These are phyloP conservation scores for Chouioia cunea DNA, from an alignment of 2,888 invertebrate genomes.

Conservation along the genomic window DNA sequence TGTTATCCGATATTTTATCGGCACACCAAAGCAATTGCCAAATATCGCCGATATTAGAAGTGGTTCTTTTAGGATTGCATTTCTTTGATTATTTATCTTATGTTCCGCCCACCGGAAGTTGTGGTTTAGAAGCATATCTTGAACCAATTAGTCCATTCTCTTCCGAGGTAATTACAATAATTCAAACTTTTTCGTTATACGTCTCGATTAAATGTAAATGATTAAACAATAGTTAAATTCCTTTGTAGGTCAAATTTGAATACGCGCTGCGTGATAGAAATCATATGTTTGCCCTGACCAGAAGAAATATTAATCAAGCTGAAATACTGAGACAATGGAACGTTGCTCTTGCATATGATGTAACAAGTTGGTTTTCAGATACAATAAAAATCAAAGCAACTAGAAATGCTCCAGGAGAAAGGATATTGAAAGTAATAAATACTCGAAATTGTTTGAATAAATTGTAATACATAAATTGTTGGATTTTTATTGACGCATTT, in stretches of 20 bases:
- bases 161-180: conserved; percentile 56
- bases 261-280: conserved; percentile 53
- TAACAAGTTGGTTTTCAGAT: conserved; percentile 59
- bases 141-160: conserved; percentile 56
- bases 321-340: conserved; percentile 63
- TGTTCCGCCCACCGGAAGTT: conserved; percentile 63
- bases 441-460: background rate
- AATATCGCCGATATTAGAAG: conserved; percentile 60
- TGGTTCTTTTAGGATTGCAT: conserved; percentile 59
- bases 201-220: conserved; percentile 30
- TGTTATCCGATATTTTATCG: conserved; percentile 58
- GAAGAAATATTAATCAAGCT: conserved; percentile 54
- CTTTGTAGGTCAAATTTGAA: conserved; percentile 57
- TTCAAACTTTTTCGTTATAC: conserved; percentile 15
- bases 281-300: conserved; percentile 59
- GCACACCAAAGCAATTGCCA: conserved; percentile 63
- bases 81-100: conserved; percentile 64
- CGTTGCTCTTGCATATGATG: conserved; percentile 58
- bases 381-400: conserved; percentile 62
- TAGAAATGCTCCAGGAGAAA: conserved; percentile 55
- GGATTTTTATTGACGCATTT: conserved; percentile 16
- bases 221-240: background rate
- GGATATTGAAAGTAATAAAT: conserved; percentile 59
- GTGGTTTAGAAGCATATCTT: conserved; percentile 60
- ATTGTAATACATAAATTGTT: background rate